Base-by-base conservation (phyloP, 1,140 invertebrate species). In the Brachionus rubens region DNA sequence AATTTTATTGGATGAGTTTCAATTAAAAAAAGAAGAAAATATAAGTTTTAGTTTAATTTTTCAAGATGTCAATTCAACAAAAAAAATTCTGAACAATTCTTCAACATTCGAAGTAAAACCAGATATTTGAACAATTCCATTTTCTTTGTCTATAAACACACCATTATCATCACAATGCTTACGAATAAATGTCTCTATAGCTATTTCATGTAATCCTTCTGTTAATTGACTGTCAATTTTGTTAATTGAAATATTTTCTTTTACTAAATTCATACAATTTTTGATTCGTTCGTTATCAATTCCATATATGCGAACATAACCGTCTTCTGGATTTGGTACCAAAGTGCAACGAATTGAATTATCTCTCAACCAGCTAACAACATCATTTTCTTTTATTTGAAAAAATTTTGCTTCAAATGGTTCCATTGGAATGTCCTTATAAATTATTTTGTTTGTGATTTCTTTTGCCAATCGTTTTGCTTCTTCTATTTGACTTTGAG, bases 321-420 rank as follows among this genome's bases (percentile, higher is more conserved):
- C 0, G 4, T 19, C 21, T 0, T n/a, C 40, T 1, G 6, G 12
- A 59, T 59, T n/a, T 33, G 54, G 19, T 36, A 65, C 41, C 2
- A 65, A 10, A 28, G 41, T 36, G 12, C 36, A 41, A 14, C 24
- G 19, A 26, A 65, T 26, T 30, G 28, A 1, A 1, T 65, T 65
- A 24, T 65, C 59, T 43, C 24, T 65, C 24, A 65, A 65, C 59
- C 59, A 65, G n/a, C 43, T 65, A 30, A 65, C 36, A 36, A 65
- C 12, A 21, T 43, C 21, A n/a, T n/a, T 12, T 43, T 65, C 59
- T n/a, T 26, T 65, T 12, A 43, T 65, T 7, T 3, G 10, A 14
- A 65, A 41, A 43, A 65, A 65, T 14, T 26, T 21, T 43, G 14
- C 30, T 9, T 43, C n/a, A 4, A 16, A 24, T 43, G 28, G 0